Base-by-base conservation (phyloP, 1,140 invertebrate genomes). In the Papilio polyxenes region DNA sequence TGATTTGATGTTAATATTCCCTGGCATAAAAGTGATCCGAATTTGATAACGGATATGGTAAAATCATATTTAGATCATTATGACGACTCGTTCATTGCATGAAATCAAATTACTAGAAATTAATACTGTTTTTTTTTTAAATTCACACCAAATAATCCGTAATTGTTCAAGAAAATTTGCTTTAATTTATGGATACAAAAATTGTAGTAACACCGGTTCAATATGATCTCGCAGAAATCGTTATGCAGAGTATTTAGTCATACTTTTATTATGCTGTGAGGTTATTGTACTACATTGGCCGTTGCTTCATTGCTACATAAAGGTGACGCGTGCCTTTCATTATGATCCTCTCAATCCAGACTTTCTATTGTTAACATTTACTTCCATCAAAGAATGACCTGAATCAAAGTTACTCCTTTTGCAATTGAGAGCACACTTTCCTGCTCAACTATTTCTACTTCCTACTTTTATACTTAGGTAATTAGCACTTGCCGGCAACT, bases 311-410 rank as follows among this genome's bases (percentile, higher is more conserved):
- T 72, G 31, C 23, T 72, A 17, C 65, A 72, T 31, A 72, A 72
- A 72, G 65, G 23, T 37, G 31, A 15, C 31, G 65, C 65, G 65
- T 72, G 65, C 65, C 65, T 37, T 72, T 15, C 65, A 72, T 69
- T 31, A 31, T 37, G 10, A 13, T 37, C 65, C 62, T 9, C 13
- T 37, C 31, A 72, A 37, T 72, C 65, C 65, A 72, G 65, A 72
- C 65, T 37, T 72, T 72, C 65, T 72, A 72, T 72, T 72, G 65
- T 72, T 72, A 72, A 72, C 31, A 37, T 72, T 59, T n/a, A 37
- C 23, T 37, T 65, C 65, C 13, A 31, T 20, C n/a, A 65, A 65
- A 65, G 62, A 65, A 65, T 65, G 65, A 72, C 65, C 65, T 40
- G 31, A 72, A 72, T 72, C 31, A 40, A 59, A 59, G 56, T 59